Conservation (phyloP, 2,888 invertebrate genomes). For the Graphium colonna region DNA sequence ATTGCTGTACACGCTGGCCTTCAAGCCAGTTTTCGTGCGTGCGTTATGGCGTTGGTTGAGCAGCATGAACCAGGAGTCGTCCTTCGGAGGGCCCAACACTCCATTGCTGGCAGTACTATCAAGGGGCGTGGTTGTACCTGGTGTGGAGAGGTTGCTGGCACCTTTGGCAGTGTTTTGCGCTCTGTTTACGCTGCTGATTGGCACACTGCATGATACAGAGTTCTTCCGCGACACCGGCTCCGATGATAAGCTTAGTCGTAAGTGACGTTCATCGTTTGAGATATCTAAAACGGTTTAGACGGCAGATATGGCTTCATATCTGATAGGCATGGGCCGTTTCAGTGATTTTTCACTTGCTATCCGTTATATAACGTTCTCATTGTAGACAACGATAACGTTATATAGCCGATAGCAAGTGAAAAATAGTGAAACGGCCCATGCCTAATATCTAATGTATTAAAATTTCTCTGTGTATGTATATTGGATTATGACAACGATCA, state of each 20-base stretch:
- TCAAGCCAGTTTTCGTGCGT: conserved; percentile 88
- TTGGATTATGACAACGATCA: too few species aligned
- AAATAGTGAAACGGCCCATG: too few species aligned
- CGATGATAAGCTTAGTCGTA: conserved; percentile 52
- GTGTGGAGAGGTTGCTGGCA: conserved; percentile 86
- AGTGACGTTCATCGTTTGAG: too few species aligned
- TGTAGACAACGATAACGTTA: too few species aligned
- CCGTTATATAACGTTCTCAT: too few species aligned
- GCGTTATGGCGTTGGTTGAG: conserved; percentile 85
- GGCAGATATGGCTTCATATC: too few species aligned
- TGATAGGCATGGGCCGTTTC: too few species aligned
- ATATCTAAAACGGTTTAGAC: too few species aligned
- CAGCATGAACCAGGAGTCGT: conserved; percentile 56
- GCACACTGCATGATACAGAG: conserved; percentile 92
- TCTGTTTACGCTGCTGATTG: conserved; percentile 87
- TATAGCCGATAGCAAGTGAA: too few species aligned
- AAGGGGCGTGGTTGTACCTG: conserved; percentile 82
- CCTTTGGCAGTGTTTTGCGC: conserved; percentile 91
- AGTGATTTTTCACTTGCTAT: too few species aligned
- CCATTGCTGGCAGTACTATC: conserved; percentile 84
- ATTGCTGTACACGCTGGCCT: conserved; percentile 88
- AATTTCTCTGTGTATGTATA: too few species aligned
- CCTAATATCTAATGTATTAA: too few species aligned
- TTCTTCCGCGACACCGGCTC: conserved; percentile 81
- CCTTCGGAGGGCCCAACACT: conserved; percentile 70